Percentiles rank a stretch among this genome's conserved stretches.
phyloP scores from a whole-genome alignment of 2,888 invertebrate species.

The Tenthredo distinguenda region DNA sequence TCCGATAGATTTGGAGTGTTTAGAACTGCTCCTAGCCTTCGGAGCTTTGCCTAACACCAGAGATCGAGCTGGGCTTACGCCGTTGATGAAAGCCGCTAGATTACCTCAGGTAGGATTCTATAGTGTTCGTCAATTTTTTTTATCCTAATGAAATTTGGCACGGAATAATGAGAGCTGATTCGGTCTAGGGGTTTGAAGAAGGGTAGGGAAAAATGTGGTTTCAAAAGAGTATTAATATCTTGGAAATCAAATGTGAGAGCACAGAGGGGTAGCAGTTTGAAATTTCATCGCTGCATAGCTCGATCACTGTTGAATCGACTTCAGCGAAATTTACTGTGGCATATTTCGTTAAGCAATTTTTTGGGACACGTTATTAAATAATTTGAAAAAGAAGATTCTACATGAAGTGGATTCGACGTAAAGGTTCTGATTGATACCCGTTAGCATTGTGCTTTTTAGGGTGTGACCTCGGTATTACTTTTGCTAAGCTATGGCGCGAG shows the following conservation, averaged over 20 bases:
- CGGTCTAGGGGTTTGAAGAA: no score
- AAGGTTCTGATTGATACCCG: not conserved
- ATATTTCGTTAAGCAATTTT: no score
- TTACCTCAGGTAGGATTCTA: constrained; percentile 84
- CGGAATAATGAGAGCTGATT: no score
- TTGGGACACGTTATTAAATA: not conserved
- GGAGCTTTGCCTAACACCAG: constrained; percentile 94
- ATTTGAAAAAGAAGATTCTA: not conserved
- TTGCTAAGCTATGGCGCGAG: constrained; percentile 91
- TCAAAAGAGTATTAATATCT: no score
- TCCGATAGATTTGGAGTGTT: constrained; percentile 86
- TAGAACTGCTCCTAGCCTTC: constrained; percentile 90
- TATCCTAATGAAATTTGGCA: no score
- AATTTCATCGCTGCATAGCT: not conserved
- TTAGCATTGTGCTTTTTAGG: constrained; percentile 78
- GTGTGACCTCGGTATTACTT: constrained; percentile 87
- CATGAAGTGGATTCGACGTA: not conserved
- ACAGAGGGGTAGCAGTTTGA: no score
- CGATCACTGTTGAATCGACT: no score
- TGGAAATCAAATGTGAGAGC: no score
- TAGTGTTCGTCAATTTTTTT: not conserved
- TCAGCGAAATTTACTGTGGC: no score
- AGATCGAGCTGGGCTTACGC: constrained; percentile 92
- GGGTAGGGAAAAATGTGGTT: no score
- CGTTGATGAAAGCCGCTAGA: constrained; percentile 94